Evolutionary conservation across 2,113 vertebrate species (phyloP), one percentile per base, ranked within the genome.

Genomic region (Corydoras sp.): DNA sequence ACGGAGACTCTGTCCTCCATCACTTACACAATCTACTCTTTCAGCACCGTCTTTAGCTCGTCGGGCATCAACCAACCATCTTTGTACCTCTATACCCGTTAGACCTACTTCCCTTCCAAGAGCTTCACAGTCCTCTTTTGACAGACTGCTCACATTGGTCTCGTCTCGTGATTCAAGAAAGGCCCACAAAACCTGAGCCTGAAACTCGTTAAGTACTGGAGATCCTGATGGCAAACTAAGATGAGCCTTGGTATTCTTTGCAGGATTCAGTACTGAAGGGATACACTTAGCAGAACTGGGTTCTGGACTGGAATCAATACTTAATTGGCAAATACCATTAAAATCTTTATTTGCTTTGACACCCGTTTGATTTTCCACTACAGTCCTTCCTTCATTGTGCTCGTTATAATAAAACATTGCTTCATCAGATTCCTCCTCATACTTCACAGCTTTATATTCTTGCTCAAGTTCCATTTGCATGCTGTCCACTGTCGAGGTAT

Each of bases 141-240:
- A 85, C 65, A 89, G 88, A 75, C 88, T 88, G 5, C 82, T 85
- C 10, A 83, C 85, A 48, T 89, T 86, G 1, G 86, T 82, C 71
- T 88, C 87, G 60, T 88, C 86, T 3, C 87, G 81, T 0, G 89
- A 91, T 77, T 91, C 90, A 15, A 90, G 82, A 67, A 90, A 91
- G 0, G 90, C 89, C 84, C 82, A 86, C 49, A 91, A 84, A 55
- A 91, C 88, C 78, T 91, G 87, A 0, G 85, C 84, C 79, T 91
- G 90, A 75, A 90, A 90, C 81, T 89, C 90, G 0, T 88, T 86
- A 62, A 91, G 81, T 10, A 70, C 66, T 51, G 85, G 84, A 70
- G 83, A 71, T 59, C 84, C 85, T 58, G 74, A 68, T 65, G 73
- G 73, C 24, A 80, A 31, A 48, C 43, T 15, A 3, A 77, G 77